Evolutionary conservation across 2,888 invertebrate species (phyloP), one percentile per base, ranked within the genome.

Genomic region (Microdon myrmicae): DNA sequence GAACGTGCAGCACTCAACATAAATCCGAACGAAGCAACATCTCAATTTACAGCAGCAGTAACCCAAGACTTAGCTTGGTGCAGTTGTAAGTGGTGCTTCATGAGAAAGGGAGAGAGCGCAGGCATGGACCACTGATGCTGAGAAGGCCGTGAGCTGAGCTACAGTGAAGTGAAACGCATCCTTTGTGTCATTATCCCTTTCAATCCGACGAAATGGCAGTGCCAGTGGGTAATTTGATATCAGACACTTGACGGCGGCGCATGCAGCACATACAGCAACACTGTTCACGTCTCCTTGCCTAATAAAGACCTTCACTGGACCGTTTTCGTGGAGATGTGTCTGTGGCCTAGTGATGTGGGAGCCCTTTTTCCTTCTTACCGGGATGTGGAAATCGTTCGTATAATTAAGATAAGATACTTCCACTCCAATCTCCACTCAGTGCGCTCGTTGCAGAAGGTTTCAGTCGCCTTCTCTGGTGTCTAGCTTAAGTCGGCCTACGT

Each of bases 151-250:
- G 43, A 31, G 26, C 34, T 28, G 12, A 8, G 9, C 4, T 29
- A 43, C 32, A 14, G 26, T 13, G 26, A 20, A 32, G 44, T 64
- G 58, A 64, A 64, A 64, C 64, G 58, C 64, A 53, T 64, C 64
- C 64, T 64, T 64, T 64, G 64, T 64, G 64, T 64, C 64, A 64
- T 64, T 64, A 64, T 64, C 64, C 64, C 58, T 64, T 64, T 64
- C 64, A 64, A 64, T 64, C 64, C 64, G 64, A 64, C 58, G 64
- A 64, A 64, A 58, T 64, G 64, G 58, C 64, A 58, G 64, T 58
- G 58, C 64, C 56, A 38, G 58, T 51, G 45, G 64, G 64, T 64
- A 64, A 64, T 64, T 64, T 58, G 64, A 64, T 64, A 64, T 58
- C 58, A 34, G 58, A 64, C 64, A 64, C 58, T 64, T 64, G 64